phyloP scores from a whole-genome alignment of 2,797 vertebrate genomes.

The Mallotus villosus region DNA sequence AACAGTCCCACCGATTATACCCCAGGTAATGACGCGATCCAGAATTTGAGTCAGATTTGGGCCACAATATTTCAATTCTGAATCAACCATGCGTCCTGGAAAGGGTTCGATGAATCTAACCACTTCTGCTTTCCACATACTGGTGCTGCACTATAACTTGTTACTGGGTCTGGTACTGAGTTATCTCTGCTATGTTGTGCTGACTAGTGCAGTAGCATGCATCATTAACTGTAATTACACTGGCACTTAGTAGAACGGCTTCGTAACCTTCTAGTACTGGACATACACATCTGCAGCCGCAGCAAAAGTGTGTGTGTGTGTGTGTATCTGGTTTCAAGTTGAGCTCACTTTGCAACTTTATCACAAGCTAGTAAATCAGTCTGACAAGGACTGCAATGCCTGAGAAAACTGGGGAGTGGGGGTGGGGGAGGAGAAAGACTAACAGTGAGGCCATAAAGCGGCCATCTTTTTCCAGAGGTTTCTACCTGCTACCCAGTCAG shows the following conservation, averaged over 20 bases:
- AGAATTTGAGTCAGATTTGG: not conserved
- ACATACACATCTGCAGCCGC: constrained; percentile 30
- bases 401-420: not conserved
- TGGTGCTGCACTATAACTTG: constrained; percentile 11
- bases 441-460: not conserved
- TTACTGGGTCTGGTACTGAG: constrained; percentile 8
- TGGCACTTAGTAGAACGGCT: constrained; percentile 40
- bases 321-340: constrained; percentile 11
- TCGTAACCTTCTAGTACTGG: constrained; percentile 47
- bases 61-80: no score
- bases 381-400: constrained; percentile 25
- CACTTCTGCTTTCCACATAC: constrained; percentile 17
- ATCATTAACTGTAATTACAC: constrained; percentile 55
- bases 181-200: constrained; percentile 29
- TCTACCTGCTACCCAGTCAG: no score
- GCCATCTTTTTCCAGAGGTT: not conserved
- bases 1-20: constrained; percentile 4
- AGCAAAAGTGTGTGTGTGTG: constrained; percentile 21
- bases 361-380: not conserved
- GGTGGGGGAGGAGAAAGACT: no score
- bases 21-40: constrained; percentile 21
- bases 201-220: constrained; percentile 38
- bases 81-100: not conserved
- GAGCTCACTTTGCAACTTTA: not conserved
- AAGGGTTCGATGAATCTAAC: not conserved